Conservation (phyloP, 1,140 invertebrate genomes). For the Uloborus diversus region DNA sequence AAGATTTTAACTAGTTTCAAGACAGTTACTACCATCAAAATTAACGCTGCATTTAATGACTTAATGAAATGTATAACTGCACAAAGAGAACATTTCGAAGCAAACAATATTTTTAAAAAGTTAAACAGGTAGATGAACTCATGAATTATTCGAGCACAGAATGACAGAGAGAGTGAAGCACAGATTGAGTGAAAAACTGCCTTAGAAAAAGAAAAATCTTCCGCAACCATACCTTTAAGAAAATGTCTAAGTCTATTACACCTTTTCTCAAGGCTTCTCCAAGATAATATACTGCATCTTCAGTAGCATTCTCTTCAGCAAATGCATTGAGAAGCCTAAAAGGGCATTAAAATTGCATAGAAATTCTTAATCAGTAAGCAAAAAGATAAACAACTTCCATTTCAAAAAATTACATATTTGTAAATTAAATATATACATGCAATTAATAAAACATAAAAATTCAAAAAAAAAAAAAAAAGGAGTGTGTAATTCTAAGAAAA, state of each 20-base stretch:
- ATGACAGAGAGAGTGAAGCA: too few relatives aligned
- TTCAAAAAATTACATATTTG: not conserved
- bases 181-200: too few relatives aligned
- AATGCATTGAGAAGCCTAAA: constrained; percentile 89
- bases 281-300: constrained; percentile 98
- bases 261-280: constrained; percentile 93
- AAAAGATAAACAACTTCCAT: not conserved
- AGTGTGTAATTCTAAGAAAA: not conserved
- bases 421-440: not conserved
- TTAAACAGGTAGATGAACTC: too few relatives aligned
- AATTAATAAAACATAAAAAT: not conserved
- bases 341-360: constrained; percentile 51
- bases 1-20: too few relatives aligned
- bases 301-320: constrained; percentile 96
- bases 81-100: too few relatives aligned
- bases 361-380: not conserved
- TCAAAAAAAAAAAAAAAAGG: not conserved
- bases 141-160: too few relatives aligned
- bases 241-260: constrained; percentile 94
- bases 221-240: constrained; percentile 80
- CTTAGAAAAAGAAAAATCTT: too few relatives aligned
- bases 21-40: too few relatives aligned
- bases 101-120: too few relatives aligned
- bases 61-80: too few relatives aligned
- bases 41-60: too few relatives aligned